phyloP scores from a whole-genome alignment of 2,797 vertebrate species.

The Scleropages formosus region DNA sequence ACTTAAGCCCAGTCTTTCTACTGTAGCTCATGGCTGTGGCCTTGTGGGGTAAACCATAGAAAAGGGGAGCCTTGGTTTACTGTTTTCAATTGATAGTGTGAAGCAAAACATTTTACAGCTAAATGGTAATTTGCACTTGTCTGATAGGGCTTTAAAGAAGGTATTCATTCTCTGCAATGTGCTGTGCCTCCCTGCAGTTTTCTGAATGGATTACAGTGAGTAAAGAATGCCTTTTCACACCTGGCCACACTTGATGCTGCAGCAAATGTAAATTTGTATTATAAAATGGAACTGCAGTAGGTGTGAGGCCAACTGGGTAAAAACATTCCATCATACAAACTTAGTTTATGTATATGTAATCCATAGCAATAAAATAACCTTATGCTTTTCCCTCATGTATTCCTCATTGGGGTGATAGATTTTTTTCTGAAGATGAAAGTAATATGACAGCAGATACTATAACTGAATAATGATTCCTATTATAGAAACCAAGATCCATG shows the following conservation, averaged over 20 bases:
- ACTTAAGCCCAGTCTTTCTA: conserved; percentile 55
- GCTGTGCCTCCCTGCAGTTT: background rate
- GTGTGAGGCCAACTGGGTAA: no score
- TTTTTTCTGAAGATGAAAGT: background rate
- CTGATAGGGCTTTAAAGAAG: background rate
- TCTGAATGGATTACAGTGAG: background rate
- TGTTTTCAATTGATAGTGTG: conserved; percentile 17
- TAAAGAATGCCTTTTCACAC: background rate
- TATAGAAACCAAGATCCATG: conserved; percentile 8
- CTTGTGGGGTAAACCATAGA: conserved; percentile 35
- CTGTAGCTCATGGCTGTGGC: conserved; percentile 42
- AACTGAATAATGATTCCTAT: conserved; percentile 10
- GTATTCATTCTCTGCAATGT: background rate
- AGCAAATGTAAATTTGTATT: background rate
- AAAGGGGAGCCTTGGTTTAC: conserved; percentile 29
- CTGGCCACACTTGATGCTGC: background rate
- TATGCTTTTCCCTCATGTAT: background rate
- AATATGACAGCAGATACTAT: background rate
- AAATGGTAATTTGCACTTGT: conserved; percentile 13
- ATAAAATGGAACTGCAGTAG: background rate
- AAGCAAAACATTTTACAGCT: conserved; percentile 31
- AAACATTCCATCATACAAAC: no score
- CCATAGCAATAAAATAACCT: background rate
- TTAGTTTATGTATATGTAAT: background rate
- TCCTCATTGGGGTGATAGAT: background rate